Base-by-base conservation (phyloP, 2,113 vertebrate genomes). In the Falco punctatus region DNA sequence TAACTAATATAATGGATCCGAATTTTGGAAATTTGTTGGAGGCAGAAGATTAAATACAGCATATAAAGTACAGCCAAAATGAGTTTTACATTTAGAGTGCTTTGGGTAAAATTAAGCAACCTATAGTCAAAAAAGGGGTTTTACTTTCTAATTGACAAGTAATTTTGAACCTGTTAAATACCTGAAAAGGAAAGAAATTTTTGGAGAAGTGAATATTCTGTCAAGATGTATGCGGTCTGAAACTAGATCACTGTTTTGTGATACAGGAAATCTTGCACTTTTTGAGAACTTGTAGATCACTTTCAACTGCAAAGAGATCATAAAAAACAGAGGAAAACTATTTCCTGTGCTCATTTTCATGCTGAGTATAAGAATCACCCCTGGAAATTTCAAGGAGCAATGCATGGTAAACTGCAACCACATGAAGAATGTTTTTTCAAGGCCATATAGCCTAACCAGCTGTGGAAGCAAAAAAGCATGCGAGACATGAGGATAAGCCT, bases 401-500 rank as follows among this genome's bases (percentile, higher is more conserved):
- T 5, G 5, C 20, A 42, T 21, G 22, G 14, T 61, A 88, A 88
- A 40, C 10, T 20, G 32, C 21, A 73, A 83, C 5, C 40, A 48
- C 26, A 23, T 15, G 9, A 86, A 62, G 17, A 66, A 33, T 30
- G 24, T n/a, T 61, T 84, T 89, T 70, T 87, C 30, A 85, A n/a
- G 15, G 64, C 11, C 16, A 0, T 22, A 44, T n/a, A 2, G 1
- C 27, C 69, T 70, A 23, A 83, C 5, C 6, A 0, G 14, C 11
- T 73, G 3, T 27, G 27, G 59, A 87, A 87, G 40, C 26, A 74
- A 57, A 77, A 80, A 44, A 52, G 0, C 10, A 59, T 22, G 5
- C 9, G 44, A 79, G 26, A 81, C 18, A 19, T 18, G 23, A 75
- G 20, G 17, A 51, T 64, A 84, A 89, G 3, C 28, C 18, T 78